These are phyloP conservation scores for Aramus guarauna DNA, from an alignment of 2,113 vertebrate species.

Conservation along the genomic window DNA sequence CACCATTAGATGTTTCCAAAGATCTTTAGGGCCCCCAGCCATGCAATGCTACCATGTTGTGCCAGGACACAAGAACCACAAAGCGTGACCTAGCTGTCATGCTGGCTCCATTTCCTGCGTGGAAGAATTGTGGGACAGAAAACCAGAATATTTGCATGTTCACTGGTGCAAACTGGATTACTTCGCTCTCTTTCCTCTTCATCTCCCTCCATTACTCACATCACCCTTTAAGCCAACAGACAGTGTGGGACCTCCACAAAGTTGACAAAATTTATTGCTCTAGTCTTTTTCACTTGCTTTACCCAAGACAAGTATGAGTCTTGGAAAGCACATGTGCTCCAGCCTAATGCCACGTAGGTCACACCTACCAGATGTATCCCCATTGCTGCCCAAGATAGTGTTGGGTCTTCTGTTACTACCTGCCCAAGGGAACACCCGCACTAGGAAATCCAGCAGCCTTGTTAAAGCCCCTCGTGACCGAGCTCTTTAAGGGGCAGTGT, in stretches of 20 bases:
- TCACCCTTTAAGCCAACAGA: not conserved
- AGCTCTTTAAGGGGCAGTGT: not conserved
- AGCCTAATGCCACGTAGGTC: not conserved
- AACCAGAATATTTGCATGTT: not conserved
- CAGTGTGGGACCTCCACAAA: not conserved
- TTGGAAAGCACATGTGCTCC: rapidly evolving
- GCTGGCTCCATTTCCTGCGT: rapidly evolving
- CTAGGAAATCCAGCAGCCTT: not conserved
- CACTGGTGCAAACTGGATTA: not conserved
- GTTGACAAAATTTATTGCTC: not conserved
- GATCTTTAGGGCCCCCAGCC: not conserved
- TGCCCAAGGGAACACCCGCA: not conserved
- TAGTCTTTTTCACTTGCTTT: not conserved
- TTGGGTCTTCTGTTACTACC: not conserved
- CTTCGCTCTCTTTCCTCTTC: not conserved
- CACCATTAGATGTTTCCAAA: not conserved
- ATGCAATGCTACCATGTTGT: not conserved
- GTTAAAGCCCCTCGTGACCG: not conserved
- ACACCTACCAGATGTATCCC: not conserved
- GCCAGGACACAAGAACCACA: not conserved
- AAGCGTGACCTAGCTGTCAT: not conserved
- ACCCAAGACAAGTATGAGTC: not conserved
- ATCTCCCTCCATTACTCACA: not conserved
- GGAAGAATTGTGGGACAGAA: not conserved
- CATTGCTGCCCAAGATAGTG: not conserved